A percentile compares a stretch with the other conserved stretches of the same genome.
Conservation (phyloP, 2,888 invertebrate species). For the Andrena camellia region DNA sequence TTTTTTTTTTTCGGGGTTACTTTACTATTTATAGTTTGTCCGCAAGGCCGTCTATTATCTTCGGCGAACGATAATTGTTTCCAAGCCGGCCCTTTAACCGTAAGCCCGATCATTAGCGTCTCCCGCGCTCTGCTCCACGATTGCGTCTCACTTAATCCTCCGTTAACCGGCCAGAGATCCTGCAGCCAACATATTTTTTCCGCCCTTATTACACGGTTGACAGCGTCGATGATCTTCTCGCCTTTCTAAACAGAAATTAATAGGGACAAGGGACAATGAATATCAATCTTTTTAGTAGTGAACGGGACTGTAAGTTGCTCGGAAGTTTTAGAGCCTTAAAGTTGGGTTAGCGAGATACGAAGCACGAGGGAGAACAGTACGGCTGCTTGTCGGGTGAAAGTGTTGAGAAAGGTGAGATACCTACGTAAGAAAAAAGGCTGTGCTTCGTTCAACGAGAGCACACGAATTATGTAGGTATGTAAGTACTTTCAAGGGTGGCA, state of each 20-base stretch:
- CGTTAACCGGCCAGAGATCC: neutral
- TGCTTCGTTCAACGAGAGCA: no score
- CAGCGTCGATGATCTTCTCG: constrained; percentile 4
- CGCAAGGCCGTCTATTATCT: constrained; percentile 77
- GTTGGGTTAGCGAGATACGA: no score
- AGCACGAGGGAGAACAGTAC: neutral
- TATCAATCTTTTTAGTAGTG: neutral
- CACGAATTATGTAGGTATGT: no score
- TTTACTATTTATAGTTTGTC: constrained; percentile 77
- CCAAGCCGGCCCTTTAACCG: constrained; percentile 19
- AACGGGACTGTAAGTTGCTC: no score
- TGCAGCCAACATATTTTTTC: neutral
- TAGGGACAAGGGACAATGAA: neutral
- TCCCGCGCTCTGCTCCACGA: constrained; percentile 25
- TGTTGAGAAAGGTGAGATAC: no score
- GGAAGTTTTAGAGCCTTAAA: no score
- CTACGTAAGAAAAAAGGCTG: no score
- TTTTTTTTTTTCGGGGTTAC: constrained; percentile 66
- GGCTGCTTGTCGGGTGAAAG: no score
- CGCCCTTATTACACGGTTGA: neutral
- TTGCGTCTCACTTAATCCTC: constrained; percentile 57
- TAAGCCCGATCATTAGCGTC: constrained; percentile 47
- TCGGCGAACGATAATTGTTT: constrained; percentile 77
- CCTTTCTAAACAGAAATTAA: constrained; percentile 9
- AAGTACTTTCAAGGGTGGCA: neutral